Evolutionary conservation across 2,888 invertebrate species (phyloP).

Genomic region (Agonum fuliginosum): DNA sequence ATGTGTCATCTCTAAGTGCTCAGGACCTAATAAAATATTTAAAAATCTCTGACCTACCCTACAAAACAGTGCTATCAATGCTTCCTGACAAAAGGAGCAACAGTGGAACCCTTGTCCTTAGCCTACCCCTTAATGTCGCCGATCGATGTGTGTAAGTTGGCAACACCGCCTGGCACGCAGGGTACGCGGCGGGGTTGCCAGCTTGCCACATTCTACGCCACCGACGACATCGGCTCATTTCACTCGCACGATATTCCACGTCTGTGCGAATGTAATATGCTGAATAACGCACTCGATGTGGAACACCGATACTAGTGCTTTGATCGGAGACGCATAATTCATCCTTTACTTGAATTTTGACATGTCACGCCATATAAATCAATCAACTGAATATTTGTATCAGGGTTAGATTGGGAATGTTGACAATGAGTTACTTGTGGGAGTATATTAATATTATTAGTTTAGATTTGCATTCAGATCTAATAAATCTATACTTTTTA

Average conservation of each 20-base stretch:
- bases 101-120: background rate
- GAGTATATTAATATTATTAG: background rate
- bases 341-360: conserved; percentile 17
- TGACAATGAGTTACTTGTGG: background rate
- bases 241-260: background rate
- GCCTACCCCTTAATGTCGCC: background rate
- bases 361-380: conserved; percentile 1
- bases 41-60: conserved; percentile 4
- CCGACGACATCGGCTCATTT: background rate
- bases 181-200: conserved; percentile 15
- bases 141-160: conserved; percentile 26
- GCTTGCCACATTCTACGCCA: conserved; percentile 34
- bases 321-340: background rate
- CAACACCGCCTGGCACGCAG: conserved; percentile 11
- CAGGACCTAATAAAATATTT: background rate
- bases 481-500: no score
- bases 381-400: background rate
- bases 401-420: background rate
- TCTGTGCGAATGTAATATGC: conserved; percentile 3
- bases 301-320: background rate
- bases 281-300: conserved; percentile 9
- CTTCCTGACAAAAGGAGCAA: background rate
- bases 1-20: no score
- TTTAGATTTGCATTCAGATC: background rate
- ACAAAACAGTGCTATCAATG: background rate